These are phyloP conservation scores for Eueremaeus valkanovi DNA, from an alignment of 2,888 invertebrate species.

Conservation along the genomic window DNA sequence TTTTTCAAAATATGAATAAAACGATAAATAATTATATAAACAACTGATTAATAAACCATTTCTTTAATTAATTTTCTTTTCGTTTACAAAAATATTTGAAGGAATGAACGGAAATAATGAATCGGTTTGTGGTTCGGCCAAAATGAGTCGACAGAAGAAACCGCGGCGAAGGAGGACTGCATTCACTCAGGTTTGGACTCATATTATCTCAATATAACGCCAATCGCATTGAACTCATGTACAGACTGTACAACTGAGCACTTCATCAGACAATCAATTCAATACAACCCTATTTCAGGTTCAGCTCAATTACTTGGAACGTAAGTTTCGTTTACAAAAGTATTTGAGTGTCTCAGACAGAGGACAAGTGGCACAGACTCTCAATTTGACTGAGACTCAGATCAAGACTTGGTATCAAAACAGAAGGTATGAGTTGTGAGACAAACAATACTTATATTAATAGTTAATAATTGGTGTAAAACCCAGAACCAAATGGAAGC, in stretches of 20 bases:
- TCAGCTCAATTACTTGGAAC: constrained; percentile 82
- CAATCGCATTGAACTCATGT: not conserved
- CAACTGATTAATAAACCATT: no score
- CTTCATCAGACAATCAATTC: no score
- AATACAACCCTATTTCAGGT: constrained; percentile 54
- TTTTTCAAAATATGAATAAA: no score
- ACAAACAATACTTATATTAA: not conserved
- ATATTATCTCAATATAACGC: not conserved
- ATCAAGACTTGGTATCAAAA: constrained; percentile 96
- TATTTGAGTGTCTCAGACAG: constrained; percentile 89
- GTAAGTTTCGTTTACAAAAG: constrained; percentile 89
- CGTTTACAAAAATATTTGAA: not conserved
- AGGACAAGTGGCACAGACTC: constrained; percentile 83
- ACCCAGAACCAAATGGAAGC: constrained; percentile 57
- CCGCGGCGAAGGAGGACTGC: constrained; percentile 62
- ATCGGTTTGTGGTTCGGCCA: not conserved
- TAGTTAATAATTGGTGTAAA: not conserved
- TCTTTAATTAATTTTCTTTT: no score
- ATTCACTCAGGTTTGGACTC: constrained; percentile 68
- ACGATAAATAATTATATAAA: no score
- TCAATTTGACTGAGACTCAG: constrained; percentile 85
- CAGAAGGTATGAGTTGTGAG: constrained; percentile 62
- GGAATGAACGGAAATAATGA: not conserved
- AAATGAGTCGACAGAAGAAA: constrained; percentile 47
- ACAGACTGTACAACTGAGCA: no score